Percentiles rank a stretch among this genome's conserved stretches.
Evolutionary conservation across 2,888 invertebrate genomes (phyloP).

Genomic region (Caenorhabditis sulstoni): DNA sequence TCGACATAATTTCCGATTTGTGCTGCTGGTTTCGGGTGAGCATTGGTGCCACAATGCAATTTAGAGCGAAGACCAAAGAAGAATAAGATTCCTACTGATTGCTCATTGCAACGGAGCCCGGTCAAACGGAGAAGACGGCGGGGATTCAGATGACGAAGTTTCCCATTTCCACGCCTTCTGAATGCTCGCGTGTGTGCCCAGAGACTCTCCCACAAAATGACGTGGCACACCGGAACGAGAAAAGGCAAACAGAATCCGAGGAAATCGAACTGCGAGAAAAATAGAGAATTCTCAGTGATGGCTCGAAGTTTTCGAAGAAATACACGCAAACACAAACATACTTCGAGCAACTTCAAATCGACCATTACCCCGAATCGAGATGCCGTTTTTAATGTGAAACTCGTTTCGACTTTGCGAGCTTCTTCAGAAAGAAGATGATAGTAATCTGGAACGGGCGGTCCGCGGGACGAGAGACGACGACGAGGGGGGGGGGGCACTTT

Average conservation of each 20-base stretch:
- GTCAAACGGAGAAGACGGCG: slow-evolving; percentile 3
- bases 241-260: background rate
- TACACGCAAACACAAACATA: too few relatives aligned
- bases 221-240: slow-evolving; percentile 4
- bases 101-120: too few relatives aligned
- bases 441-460: too few relatives aligned
- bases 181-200: background rate
- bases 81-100: slow-evolving; percentile 2
- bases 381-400: too few relatives aligned
- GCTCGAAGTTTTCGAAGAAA: too few relatives aligned
- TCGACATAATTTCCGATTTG: slow-evolving; percentile 22
- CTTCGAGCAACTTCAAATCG: too few relatives aligned
- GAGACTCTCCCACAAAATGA: slow-evolving; percentile 3
- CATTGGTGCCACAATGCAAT: background rate
- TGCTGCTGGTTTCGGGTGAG: background rate
- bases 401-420: too few relatives aligned
- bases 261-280: background rate
- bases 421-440: too few relatives aligned
- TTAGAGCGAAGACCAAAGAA: background rate
- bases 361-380: too few relatives aligned
- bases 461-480: background rate
- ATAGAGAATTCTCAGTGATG: too few relatives aligned
- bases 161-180: slow-evolving; percentile 1
- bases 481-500: too few relatives aligned
- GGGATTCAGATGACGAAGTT: background rate